phyloP scores from a whole-genome alignment of 2,888 invertebrate genomes.

The Philhelius pedissequus region DNA sequence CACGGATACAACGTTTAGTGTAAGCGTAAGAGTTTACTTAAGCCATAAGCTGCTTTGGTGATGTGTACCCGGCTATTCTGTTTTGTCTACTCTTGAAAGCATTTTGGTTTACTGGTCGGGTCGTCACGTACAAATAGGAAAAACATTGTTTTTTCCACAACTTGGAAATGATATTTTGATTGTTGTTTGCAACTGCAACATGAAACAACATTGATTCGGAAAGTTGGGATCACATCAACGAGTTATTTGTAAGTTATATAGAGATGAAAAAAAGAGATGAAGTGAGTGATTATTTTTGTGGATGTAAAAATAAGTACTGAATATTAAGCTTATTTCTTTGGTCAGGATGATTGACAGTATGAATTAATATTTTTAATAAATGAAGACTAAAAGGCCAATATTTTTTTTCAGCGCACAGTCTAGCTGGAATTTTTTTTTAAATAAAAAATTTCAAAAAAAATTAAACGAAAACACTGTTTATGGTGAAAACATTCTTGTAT shows the following conservation, averaged over 20 bases:
- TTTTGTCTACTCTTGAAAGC: neutral
- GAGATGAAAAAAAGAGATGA: neutral
- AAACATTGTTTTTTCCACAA: neutral
- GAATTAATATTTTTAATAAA: too few species aligned
- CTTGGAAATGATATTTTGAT: neutral
- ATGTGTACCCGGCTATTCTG: neutral
- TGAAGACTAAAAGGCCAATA: too few species aligned
- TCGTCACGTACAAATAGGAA: neutral
- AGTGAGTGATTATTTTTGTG: neutral
- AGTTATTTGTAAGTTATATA: neutral
- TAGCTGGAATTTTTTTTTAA: too few species aligned
- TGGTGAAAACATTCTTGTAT: too few species aligned
- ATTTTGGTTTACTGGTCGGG: neutral
- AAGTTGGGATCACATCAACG: neutral
- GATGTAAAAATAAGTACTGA: neutral
- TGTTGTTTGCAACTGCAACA: neutral
- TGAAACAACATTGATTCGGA: neutral
- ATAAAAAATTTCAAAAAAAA: too few species aligned
- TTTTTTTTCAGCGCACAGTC: too few species aligned
- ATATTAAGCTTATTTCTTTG: neutral
- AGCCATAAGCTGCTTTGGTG: conserved; percentile 3
- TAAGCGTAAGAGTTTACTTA: conserved; percentile 12
- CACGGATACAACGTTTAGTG: neutral
- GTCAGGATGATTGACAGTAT: neutral
- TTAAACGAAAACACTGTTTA: too few species aligned